A percentile compares a stretch with the other conserved stretches of the same genome.
Evolutionary conservation across 2,888 invertebrate genomes (phyloP).

Genomic region (Lycocerus yunnanus): DNA sequence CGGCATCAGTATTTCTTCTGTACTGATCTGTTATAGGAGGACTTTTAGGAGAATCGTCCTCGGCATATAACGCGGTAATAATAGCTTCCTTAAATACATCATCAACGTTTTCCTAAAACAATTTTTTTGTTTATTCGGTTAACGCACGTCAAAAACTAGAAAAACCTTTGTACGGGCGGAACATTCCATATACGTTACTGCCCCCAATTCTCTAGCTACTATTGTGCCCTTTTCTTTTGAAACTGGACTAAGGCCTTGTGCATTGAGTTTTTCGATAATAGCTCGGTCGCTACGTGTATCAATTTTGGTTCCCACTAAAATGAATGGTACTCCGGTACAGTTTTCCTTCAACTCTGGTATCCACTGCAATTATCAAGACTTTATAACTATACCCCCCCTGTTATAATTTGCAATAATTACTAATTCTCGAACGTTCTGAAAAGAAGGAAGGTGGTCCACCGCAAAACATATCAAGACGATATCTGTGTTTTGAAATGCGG

Average conservation of each 20-base stretch:
- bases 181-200: conserved; percentile 21
- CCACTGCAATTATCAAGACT: conserved; percentile 16
- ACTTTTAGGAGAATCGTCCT: background rate
- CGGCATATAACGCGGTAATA: background rate
- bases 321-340: conserved; percentile 12
- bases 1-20: background rate
- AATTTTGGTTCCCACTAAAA: conserved; percentile 23
- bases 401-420: conserved; percentile 54
- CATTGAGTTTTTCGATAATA: conserved; percentile 5
- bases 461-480: conserved; percentile 99
- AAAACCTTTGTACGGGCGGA: conserved; percentile 20
- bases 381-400: background rate
- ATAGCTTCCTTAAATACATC: conserved; percentile 6
- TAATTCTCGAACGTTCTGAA: conserved; percentile 99
- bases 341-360: conserved; percentile 22
- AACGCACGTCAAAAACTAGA: background rate
- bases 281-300: conserved; percentile 14
- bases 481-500: conserved; percentile 98
- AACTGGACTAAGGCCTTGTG: conserved; percentile 8
- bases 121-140: background rate
- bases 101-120: conserved; percentile 3
- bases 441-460: conserved; percentile 97
- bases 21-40: background rate
- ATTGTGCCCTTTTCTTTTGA: conserved; percentile 7
- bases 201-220: conserved; percentile 18